A percentile compares a stretch with the other conserved stretches of the same genome.
Conservation (phyloP, 1,140 invertebrate species). For the Cydia strobilella region DNA sequence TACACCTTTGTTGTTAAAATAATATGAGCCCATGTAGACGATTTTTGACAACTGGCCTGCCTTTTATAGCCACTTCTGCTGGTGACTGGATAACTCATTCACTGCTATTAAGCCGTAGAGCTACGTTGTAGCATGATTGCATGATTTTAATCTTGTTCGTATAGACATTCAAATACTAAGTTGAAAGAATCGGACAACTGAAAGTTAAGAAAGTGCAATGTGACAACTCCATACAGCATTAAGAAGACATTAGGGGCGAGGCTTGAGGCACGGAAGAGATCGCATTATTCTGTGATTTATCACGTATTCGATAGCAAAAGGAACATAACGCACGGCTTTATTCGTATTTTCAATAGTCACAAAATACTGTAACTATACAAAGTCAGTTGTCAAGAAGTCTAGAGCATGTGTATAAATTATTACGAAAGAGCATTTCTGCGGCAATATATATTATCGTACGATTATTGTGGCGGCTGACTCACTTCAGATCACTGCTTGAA, state of each 20-base stretch:
- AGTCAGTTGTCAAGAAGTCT: slow-evolving; percentile 1
- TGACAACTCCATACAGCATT: slow-evolving; percentile 74
- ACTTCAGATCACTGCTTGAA: slow-evolving; percentile 58
- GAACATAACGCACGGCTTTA: slow-evolving; percentile 37
- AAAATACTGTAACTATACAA: slow-evolving; percentile 5
- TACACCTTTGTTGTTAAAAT: no score
- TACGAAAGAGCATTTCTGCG: not conserved
- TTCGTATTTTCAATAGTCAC: slow-evolving; percentile 18
- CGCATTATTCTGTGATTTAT: slow-evolving; percentile 72
- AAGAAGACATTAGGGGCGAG: slow-evolving; percentile 73
- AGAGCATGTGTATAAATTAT: not conserved
- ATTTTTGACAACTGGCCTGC: no score
- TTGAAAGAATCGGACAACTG: slow-evolving; percentile 49
- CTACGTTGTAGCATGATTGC: no score
- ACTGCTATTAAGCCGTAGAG: no score
- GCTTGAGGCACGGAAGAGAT: slow-evolving; percentile 48
- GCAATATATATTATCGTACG: slow-evolving; percentile 43
- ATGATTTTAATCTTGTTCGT: not conserved
- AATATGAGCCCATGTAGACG: no score
- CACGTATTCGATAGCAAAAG: slow-evolving; percentile 52
- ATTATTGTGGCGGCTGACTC: slow-evolving; percentile 50
- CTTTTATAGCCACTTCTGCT: no score
- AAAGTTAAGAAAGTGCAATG: slow-evolving; percentile 60
- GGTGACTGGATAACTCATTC: no score
- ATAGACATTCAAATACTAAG: slow-evolving; percentile 28